A percentile compares a stretch with the other conserved stretches of the same genome.
Evolutionary conservation across 2,888 invertebrate genomes (phyloP).

Genomic region (Scaptomyza parva): DNA sequence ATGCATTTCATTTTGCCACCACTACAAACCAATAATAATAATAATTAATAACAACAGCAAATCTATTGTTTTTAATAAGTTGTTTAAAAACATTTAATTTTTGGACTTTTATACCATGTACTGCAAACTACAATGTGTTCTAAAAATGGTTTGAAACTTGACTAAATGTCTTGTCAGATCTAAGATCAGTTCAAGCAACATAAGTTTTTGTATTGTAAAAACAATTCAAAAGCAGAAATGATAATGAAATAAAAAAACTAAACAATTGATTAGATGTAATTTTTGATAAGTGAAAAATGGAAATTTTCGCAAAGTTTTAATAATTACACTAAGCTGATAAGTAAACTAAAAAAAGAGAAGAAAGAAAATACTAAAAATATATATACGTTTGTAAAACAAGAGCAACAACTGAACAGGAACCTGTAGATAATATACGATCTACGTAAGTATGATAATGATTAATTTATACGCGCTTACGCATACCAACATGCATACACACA

Average conservation of each 20-base stretch:
- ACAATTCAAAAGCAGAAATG: slow-evolving; percentile 8
- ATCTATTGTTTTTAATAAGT: slow-evolving; percentile 31
- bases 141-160: slow-evolving; percentile 69
- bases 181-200: slow-evolving; percentile 55
- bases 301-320: slow-evolving; percentile 65
- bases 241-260: slow-evolving; percentile 14
- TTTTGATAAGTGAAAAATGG: slow-evolving; percentile 65
- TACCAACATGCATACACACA: slow-evolving; percentile 57
- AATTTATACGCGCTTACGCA: slow-evolving; percentile 76
- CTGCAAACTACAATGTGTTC: slow-evolving; percentile 74
- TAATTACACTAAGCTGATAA: slow-evolving; percentile 60
- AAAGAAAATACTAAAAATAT: slow-evolving; percentile 19
- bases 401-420: slow-evolving; percentile 65
- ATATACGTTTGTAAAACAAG: slow-evolving; percentile 58
- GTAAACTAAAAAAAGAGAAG: slow-evolving; percentile 41
- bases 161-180: slow-evolving; percentile 59
- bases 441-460: slow-evolving; percentile 59
- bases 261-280: slow-evolving; percentile 55
- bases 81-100: slow-evolving; percentile 28
- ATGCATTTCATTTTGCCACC: slow-evolving; percentile 43
- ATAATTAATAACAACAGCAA: slow-evolving; percentile 9
- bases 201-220: slow-evolving; percentile 54
- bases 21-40: slow-evolving; percentile 1
- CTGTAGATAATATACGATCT: slow-evolving; percentile 76
- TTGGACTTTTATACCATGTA: slow-evolving; percentile 26